Evolutionary conservation across 64 coral and sea anemone species (phyloP).

Genomic region (Actinia equina): DNA sequence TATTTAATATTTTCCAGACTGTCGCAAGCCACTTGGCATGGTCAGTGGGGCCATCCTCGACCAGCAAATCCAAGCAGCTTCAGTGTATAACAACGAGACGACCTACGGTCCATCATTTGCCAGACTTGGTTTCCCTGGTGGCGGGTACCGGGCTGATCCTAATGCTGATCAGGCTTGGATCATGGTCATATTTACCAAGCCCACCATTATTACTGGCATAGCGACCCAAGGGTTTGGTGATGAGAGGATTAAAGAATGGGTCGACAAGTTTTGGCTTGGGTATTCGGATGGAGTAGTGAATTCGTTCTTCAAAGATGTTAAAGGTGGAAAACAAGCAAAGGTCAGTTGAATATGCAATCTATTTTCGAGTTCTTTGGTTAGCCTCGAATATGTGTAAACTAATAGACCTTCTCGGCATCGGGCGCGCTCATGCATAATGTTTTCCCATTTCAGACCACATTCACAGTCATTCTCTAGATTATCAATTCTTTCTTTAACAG

Average conservation of each 20-base stretch:
- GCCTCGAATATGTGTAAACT: too few species aligned
- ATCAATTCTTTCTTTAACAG: too few species aligned
- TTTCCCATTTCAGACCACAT: too few species aligned
- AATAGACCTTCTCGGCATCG: too few species aligned
- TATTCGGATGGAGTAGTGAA: conserved; percentile 3
- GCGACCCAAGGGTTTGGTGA: conserved; percentile 70
- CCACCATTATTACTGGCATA: conserved; percentile 75
- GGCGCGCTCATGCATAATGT: too few species aligned
- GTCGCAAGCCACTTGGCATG: conserved; percentile 66
- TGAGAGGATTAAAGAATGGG: conserved; percentile 54
- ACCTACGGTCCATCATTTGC: conserved; percentile 50
- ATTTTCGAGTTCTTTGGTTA: too few species aligned
- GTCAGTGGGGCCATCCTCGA: conserved; percentile 51
- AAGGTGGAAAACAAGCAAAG: conserved; percentile 11
- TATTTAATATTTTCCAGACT: conserved; percentile 37
- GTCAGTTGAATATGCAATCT: neutral
- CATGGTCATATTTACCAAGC: conserved; percentile 41
- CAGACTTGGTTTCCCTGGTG: conserved; percentile 44
- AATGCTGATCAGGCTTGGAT: neutral
- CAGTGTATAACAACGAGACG: conserved; percentile 50
- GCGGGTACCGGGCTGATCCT: conserved; percentile 64
- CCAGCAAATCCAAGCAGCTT: conserved; percentile 45
- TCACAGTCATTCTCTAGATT: too few species aligned
- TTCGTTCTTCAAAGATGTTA: conserved; percentile 26
- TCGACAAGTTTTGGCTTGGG: conserved; percentile 37